Percentiles rank a stretch among this genome's conserved stretches.
Evolutionary conservation across 2,797 vertebrate species (phyloP).

Genomic region (Melanotaenia parkinsoni): DNA sequence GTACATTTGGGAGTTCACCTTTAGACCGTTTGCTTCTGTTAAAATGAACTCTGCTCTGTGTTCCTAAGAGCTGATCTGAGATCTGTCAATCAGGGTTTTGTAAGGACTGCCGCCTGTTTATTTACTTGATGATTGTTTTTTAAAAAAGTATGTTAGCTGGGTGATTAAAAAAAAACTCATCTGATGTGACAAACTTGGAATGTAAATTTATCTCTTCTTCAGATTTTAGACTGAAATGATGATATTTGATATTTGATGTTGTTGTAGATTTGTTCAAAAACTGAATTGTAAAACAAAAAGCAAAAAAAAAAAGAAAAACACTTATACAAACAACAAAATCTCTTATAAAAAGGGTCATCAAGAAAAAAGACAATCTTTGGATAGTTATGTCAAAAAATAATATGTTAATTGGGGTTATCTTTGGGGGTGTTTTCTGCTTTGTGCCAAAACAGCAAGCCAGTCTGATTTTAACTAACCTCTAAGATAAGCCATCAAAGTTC

Average conservation of each 20-base stretch:
- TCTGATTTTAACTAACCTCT: constrained; percentile 69
- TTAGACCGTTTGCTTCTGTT: too few relatives aligned
- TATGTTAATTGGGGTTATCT: constrained; percentile 65
- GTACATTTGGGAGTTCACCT: too few relatives aligned
- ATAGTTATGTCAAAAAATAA: constrained; percentile 41
- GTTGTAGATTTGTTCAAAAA: not conserved
- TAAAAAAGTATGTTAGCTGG: too few relatives aligned
- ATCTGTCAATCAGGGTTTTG: too few relatives aligned
- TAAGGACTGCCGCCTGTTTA: too few relatives aligned
- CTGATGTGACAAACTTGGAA: too few relatives aligned
- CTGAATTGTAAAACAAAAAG: constrained; percentile 4
- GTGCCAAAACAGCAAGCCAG: constrained; percentile 56
- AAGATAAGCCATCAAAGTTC: constrained; percentile 71
- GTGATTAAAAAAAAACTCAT: too few relatives aligned
- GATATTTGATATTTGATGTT: not conserved
- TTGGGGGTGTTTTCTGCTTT: constrained; percentile 41
- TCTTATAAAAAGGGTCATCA: constrained; percentile 3
- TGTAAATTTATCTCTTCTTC: too few relatives aligned
- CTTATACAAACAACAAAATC: not conserved
- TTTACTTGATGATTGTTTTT: too few relatives aligned
- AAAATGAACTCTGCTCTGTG: too few relatives aligned
- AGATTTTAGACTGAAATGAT: not conserved
- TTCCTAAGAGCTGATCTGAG: too few relatives aligned
- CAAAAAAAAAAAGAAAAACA: not conserved
- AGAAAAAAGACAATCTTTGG: constrained; percentile 10